phyloP scores from a whole-genome alignment of 2,113 vertebrate species.

The Forbesichthys papilliferus region DNA sequence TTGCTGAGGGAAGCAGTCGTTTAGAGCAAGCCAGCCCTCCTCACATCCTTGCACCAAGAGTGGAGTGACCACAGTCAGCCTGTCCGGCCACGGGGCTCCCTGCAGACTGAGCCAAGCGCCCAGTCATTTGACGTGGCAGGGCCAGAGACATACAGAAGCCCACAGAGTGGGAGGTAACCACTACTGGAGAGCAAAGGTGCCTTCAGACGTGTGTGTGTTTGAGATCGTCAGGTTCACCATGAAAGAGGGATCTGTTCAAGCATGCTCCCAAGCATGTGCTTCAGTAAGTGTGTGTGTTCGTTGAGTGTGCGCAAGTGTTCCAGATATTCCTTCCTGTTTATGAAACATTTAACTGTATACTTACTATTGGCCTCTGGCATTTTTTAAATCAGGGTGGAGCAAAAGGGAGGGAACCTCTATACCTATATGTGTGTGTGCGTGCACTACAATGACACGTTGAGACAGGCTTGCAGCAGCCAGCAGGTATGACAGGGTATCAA shows the following conservation, averaged over 20 bases:
- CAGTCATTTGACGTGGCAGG: slow-evolving; percentile 73
- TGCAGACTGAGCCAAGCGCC: slow-evolving; percentile 49
- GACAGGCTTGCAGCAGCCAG: slow-evolving; percentile 48
- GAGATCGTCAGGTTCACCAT: slow-evolving; percentile 47
- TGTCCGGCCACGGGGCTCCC: slow-evolving; percentile 36
- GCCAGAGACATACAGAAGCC: slow-evolving; percentile 42
- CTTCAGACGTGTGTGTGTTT: slow-evolving; percentile 16
- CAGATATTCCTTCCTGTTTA: slow-evolving; percentile 57
- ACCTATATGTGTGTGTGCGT: background rate
- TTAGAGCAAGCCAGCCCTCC: background rate
- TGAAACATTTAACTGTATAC: slow-evolving; percentile 55
- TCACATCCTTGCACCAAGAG: slow-evolving; percentile 26
- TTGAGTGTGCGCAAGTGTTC: slow-evolving; percentile 11
- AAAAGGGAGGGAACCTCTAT: slow-evolving; percentile 3
- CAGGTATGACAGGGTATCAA: slow-evolving; percentile 51
- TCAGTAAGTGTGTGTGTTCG: slow-evolving; percentile 23
- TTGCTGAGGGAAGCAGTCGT: background rate
- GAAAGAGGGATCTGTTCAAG: slow-evolving; percentile 75
- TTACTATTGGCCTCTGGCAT: slow-evolving; percentile 50
- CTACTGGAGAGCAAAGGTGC: slow-evolving; percentile 62
- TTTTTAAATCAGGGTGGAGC: slow-evolving; percentile 53
- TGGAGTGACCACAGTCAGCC: slow-evolving; percentile 49
- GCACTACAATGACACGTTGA: slow-evolving; percentile 45
- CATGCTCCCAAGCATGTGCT: slow-evolving; percentile 54
- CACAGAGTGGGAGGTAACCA: slow-evolving; percentile 56